A percentile compares a stretch with the other conserved stretches of the same genome.
Evolutionary conservation across 2,113 vertebrate genomes (phyloP).

Genomic region (Apaloderma vittatum): DNA sequence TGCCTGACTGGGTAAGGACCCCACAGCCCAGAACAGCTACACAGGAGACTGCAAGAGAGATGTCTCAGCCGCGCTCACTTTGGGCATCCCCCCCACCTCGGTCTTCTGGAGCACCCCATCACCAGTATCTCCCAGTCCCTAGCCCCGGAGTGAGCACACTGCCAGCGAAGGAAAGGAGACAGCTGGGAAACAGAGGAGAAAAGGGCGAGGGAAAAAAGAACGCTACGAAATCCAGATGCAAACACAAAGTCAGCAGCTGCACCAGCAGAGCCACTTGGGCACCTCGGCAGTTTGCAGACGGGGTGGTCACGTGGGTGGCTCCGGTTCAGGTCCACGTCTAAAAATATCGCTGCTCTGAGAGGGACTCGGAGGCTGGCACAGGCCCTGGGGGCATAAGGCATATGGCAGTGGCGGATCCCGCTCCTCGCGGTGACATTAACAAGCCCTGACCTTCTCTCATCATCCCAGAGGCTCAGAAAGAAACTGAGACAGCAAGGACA

Average conservation of each 20-base stretch:
- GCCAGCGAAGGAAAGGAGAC: neutral
- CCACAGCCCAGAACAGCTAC: neutral
- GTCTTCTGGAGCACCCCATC: neutral
- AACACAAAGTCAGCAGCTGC: neutral
- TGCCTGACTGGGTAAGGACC: neutral
- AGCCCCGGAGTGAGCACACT: fast-evolving
- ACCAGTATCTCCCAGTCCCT: fast-evolving
- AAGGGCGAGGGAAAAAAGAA: neutral
- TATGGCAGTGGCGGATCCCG: neutral
- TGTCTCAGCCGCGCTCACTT: fast-evolving
- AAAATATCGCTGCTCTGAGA: neutral
- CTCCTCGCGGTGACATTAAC: constrained; percentile 68
- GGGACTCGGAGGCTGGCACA: neutral
- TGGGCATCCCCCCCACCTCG: fast-evolving
- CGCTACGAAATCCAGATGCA: neutral
- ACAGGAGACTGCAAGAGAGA: neutral
- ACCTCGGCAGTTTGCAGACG: neutral
- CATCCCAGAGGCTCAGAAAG: constrained; percentile 58
- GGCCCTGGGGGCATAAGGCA: constrained; percentile 57
- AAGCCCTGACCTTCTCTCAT: constrained; percentile 70
- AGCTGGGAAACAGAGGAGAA: neutral
- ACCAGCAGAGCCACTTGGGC: neutral
- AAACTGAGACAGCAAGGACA: constrained; percentile 44
- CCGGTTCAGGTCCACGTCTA: constrained; percentile 9
- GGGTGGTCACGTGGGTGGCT: neutral